Base-by-base conservation (phyloP, 2,888 invertebrate genomes). In the Anorthoa munda region DNA sequence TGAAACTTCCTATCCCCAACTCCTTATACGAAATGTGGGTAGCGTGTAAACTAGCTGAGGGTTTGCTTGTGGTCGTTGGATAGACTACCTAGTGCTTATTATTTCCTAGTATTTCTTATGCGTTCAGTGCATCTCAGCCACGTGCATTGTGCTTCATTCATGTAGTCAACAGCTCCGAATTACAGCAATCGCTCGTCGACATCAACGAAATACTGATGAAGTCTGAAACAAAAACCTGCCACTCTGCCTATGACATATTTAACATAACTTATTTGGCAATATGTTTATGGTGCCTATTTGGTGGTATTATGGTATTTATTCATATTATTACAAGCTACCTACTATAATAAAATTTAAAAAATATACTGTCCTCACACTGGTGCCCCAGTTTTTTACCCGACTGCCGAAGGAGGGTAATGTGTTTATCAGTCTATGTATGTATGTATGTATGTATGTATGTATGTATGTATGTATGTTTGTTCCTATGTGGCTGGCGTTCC, bases 61-160 rank as follows among this genome's bases (percentile, higher is more conserved):
- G 17, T 51, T 31, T 23, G 31, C 23, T 39, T 53, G 66, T 66
- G 18, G 17, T n/a, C 31, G 70, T 61, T 56, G 12, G 58, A 7
- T 58, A 45, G 53, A 46, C 63, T 55, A 26, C 66, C 63, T 63
- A 46, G 77, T 46, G 5, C 7, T 76, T 66, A 81, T 79, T 31
- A 2, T 66, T 76, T 79, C 79, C 79, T 81, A 55, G 79, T 79
- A 69, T 17, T 4, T 48, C 39, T 31, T n/a, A 64, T 82, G 64
- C 71, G 12, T 18, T 55, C 45, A 45, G 26, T 72, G 65, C 71
- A 75, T 26, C 65, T 39, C 46, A 50, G 23, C 71, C 4, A 12
- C 50, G 23, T 75, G 75, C 75, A 80, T 31, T 31, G 31, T 26
- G 15, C 17, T n/a, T 12, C 18, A 31, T 31, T 31, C 5, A 45